These are phyloP conservation scores for Pristis pectinata DNA, from an alignment of 2,797 vertebrate genomes.

Conservation along the genomic window DNA sequence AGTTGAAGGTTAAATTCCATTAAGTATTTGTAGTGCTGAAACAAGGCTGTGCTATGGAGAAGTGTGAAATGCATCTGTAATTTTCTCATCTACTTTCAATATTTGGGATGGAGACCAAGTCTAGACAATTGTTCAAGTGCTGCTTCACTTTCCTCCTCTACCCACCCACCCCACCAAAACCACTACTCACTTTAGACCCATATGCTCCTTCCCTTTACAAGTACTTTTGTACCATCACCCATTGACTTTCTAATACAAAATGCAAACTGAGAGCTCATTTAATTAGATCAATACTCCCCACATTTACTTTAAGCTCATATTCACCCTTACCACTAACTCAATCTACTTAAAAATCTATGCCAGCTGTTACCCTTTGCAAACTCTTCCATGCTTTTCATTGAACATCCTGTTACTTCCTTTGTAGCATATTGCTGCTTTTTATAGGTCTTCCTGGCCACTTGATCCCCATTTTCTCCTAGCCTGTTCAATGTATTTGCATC, in stretches of 20 bases:
- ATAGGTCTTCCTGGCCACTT: neutral
- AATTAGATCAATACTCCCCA: neutral
- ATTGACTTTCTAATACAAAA: neutral
- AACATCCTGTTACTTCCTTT: neutral
- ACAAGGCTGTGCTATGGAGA: neutral
- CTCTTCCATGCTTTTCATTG: neutral
- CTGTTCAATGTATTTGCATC: too few species aligned
- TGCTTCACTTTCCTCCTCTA: too few species aligned
- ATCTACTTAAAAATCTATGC: neutral
- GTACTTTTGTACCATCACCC: neutral
- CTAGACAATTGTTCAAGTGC: neutral
- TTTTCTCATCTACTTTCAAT: neutral
- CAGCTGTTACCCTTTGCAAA: neutral
- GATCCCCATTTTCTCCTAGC: neutral
- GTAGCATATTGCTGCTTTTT: neutral
- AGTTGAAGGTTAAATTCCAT: conserved; percentile 20
- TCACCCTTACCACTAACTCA: neutral
- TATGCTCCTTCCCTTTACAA: neutral
- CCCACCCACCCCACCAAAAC: too few species aligned
- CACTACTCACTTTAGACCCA: too few species aligned
- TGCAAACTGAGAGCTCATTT: neutral
- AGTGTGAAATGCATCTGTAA: neutral
- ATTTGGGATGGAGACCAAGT: neutral
- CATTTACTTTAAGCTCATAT: neutral
- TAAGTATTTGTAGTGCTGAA: neutral